Evolutionary conservation across 2,113 vertebrate species (phyloP).

Genomic region (Natator depressus): DNA sequence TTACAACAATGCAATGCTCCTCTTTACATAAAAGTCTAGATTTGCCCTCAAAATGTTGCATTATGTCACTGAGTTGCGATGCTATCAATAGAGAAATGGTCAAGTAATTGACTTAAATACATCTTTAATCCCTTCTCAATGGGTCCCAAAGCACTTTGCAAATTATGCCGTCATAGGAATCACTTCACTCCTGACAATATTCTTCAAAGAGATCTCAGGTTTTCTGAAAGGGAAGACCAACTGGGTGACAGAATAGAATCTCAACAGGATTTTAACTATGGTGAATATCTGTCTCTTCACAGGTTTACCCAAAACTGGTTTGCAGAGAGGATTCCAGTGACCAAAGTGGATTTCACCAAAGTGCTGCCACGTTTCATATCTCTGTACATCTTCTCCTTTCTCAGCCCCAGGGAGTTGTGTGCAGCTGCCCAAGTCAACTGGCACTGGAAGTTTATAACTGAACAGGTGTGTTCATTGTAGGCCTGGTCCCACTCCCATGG

Average conservation of each 20-base stretch:
- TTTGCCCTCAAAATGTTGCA: background rate
- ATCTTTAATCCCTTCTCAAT: background rate
- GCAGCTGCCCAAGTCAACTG: conserved; percentile 85
- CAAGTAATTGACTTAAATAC: background rate
- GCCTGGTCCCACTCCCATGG: background rate
- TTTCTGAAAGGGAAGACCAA: background rate
- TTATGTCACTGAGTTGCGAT: background rate
- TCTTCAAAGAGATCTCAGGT: background rate
- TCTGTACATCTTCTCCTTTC: conserved; percentile 87
- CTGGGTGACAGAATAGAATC: background rate
- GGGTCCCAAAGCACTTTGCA: background rate
- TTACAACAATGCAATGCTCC: background rate
- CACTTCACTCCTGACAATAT: background rate
- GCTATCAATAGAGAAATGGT: background rate
- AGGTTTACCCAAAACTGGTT: conserved; percentile 83
- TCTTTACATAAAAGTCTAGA: background rate
- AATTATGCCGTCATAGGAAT: background rate
- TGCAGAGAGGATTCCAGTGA: conserved; percentile 76
- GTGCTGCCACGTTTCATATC: conserved; percentile 86
- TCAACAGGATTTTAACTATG: background rate
- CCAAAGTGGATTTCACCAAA: conserved; percentile 82
- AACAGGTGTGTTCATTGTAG: conserved; percentile 80
- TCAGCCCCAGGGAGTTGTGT: conserved; percentile 85
- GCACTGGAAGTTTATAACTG: conserved; percentile 89
- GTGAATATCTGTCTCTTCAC: background rate